Percentiles rank a stretch among this genome's conserved stretches.
These are phyloP conservation scores for Trialeurodes vaporariorum DNA, from an alignment of 1,140 invertebrate genomes.

Conservation along the genomic window DNA sequence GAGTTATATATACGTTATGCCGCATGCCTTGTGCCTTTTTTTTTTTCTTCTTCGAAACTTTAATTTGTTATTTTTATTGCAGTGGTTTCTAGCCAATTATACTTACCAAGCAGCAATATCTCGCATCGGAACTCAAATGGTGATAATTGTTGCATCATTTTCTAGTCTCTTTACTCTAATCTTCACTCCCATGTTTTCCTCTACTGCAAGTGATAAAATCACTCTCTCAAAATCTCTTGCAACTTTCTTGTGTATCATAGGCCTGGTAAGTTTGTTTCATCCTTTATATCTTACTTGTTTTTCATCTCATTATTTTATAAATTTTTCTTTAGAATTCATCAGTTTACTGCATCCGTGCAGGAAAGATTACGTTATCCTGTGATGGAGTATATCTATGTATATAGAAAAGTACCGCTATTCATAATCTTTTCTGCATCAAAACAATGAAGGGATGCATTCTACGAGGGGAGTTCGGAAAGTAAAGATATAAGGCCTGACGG, in stretches of 20 bases:
- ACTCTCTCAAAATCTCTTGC: conserved; percentile 69
- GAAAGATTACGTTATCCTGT: conserved; percentile 3
- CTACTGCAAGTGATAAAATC: conserved; percentile 59
- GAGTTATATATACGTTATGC: too few relatives aligned
- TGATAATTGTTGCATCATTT: conserved; percentile 68
- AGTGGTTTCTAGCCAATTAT: conserved; percentile 77
- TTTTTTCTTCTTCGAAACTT: too few relatives aligned
- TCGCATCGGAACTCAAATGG: conserved; percentile 58
- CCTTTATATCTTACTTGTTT: conserved; percentile 14
- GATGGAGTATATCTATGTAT: too few relatives aligned
- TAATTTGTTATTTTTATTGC: conserved; percentile 32
- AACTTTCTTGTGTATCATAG: conserved; percentile 62
- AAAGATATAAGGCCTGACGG: too few relatives aligned
- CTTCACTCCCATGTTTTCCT: conserved; percentile 67
- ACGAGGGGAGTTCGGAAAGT: too few relatives aligned
- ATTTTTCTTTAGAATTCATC: conserved; percentile 46
- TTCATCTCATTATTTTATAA: conserved; percentile 13
- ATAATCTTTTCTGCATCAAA: too few relatives aligned
- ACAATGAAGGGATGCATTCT: too few relatives aligned
- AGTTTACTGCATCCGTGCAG: conserved; percentile 38
- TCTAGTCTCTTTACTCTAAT: conserved; percentile 74
- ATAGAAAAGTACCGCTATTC: too few relatives aligned
- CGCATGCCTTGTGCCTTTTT: too few relatives aligned
- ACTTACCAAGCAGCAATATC: conserved; percentile 65
- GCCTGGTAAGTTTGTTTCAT: conserved; percentile 47